Evolutionary conservation across 2,888 invertebrate genomes (phyloP), one percentile per base, ranked within the genome.

Genomic region (Gibbula magus): DNA sequence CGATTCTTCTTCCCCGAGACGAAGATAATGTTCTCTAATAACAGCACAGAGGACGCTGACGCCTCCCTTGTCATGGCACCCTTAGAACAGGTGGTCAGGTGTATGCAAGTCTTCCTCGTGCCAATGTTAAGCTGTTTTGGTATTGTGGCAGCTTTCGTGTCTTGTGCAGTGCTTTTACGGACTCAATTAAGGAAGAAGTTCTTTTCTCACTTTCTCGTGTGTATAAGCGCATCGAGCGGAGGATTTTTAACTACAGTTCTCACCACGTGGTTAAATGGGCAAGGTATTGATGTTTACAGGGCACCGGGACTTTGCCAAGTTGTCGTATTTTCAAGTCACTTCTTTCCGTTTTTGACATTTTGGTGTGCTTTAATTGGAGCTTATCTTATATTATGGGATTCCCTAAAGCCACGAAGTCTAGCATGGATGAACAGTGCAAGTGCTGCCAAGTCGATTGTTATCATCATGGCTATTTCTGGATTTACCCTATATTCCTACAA

Each of bases 301-400:
- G 86, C 83, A 0, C 87, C 89, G 0, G 89, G 89, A 8, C 79
- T 89, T n/a, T 89, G 88, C 75, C 89, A 88, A 73, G 83, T 88
- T 70, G 83, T 85, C 25, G 83, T 88, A 20, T 89, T 88, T 75
- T 84, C 82, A 77, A 88, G 87, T 13, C 88, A 89, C 77, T 88
- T 87, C 79, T 89, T 88, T 75, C 86, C 88, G 0, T 88, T 88
- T 74, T 78, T 89, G 32, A 84, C 88, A 0, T 84, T 88, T 32
- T 87, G 88, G 87, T 73, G 81, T 61, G 85, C 85, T 56, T 81
- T 86, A 39, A 82, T 83, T 10, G 85, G 84, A 8, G 84, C 86
- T 32, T 82, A 84, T 32, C 73, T 88, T 0, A 80, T 87, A 22
- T 75, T 88, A 2, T 82, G 83, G 74, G 85, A 86, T 45, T 82